Percentiles rank a stretch among this genome's conserved stretches.
Conservation (phyloP, 2,113 vertebrate genomes). For the Hoplias malabaricus region DNA sequence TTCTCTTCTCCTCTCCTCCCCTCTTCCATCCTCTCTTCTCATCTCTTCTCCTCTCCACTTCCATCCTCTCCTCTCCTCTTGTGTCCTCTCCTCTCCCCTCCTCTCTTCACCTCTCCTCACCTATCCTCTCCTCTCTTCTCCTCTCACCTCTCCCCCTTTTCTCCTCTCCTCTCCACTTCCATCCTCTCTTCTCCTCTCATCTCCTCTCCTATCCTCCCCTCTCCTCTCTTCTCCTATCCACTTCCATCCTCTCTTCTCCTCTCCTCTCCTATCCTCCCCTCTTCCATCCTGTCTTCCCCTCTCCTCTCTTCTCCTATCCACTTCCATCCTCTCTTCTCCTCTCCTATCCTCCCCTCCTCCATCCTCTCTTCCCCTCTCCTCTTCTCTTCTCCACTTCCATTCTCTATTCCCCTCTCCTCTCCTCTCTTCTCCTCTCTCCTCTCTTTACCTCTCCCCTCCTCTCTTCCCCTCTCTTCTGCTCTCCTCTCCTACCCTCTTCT, state of each 20-base stretch:
- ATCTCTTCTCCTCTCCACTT: too few species aligned
- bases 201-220: too few species aligned
- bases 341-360: not conserved
- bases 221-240: too few species aligned
- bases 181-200: not conserved
- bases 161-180: too few species aligned
- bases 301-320: not conserved
- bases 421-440: slow-evolving; percentile 1
- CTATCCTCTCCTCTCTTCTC: not conserved
- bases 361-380: not conserved
- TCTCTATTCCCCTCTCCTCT: not conserved
- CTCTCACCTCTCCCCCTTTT: too few species aligned
- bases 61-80: slow-evolving; percentile 32
- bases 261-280: not conserved
- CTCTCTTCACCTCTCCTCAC: too few species aligned
- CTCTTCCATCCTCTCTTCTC: not conserved
- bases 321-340: not conserved
- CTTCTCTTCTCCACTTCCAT: not conserved
- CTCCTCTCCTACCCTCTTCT: not conserved
- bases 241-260: too few species aligned
- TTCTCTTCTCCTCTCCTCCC: not conserved
- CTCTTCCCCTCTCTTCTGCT: slow-evolving; percentile 18
- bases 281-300: not conserved
- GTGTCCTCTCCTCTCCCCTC: not conserved
- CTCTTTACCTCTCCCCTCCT: slow-evolving; percentile 17